phyloP scores from a whole-genome alignment of 2,797 vertebrate species.

The Gymnodraco acuticeps region DNA sequence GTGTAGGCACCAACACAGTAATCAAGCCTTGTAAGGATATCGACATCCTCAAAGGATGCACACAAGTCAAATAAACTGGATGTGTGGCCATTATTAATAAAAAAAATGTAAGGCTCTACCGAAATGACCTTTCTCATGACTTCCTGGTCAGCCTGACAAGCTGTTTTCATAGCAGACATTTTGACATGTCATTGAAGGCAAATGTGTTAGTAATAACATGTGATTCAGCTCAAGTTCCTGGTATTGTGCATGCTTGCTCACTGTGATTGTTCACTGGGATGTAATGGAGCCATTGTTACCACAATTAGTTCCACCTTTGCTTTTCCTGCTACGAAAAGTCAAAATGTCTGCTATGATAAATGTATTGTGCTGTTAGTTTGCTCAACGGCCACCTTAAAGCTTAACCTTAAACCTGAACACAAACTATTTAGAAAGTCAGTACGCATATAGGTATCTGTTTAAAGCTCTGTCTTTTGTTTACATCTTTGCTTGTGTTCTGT shows the following conservation, averaged over 20 bases:
- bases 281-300: no score
- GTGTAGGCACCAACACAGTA: no score
- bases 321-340: no score
- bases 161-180: neutral
- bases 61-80: no score
- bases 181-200: neutral
- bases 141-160: neutral
- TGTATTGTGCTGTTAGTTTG: neutral
- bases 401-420: neutral
- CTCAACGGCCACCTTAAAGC: neutral
- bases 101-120: neutral
- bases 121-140: neutral
- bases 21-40: no score
- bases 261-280: no score
- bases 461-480: neutral
- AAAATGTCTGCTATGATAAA: no score
- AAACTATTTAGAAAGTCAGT: neutral
- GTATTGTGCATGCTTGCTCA: no score
- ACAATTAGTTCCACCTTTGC: no score
- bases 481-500: slow-evolving; percentile 4
- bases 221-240: no score
- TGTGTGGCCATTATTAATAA: neutral
- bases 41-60: no score
- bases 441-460: neutral
- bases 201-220: no score